phyloP scores from a whole-genome alignment of 2,797 vertebrate genomes.

The Anguilla megastoma region DNA sequence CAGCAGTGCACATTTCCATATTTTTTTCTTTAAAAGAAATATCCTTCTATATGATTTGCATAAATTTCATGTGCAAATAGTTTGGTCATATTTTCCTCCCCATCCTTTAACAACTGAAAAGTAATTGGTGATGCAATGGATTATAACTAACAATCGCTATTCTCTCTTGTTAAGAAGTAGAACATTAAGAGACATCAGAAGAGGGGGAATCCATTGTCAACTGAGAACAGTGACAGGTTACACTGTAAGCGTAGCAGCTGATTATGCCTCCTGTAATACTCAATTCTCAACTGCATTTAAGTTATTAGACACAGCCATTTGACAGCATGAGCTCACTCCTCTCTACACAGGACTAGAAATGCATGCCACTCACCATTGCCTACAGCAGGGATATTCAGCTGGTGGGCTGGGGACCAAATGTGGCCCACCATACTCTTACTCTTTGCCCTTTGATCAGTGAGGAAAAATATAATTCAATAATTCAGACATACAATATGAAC shows the following conservation, averaged over 20 bases:
- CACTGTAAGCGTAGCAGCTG: not conserved
- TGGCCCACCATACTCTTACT: not conserved
- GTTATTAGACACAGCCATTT: slow-evolving; percentile 47
- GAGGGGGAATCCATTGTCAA: slow-evolving; percentile 50
- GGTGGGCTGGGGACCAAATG: not conserved
- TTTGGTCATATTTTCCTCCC: slow-evolving; percentile 21
- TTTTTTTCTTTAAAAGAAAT: slow-evolving; percentile 7
- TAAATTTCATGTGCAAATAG: slow-evolving; percentile 11
- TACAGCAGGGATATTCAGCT: not conserved
- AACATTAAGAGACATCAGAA: slow-evolving; percentile 51
- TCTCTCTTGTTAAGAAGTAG: slow-evolving; percentile 42
- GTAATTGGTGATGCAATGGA: slow-evolving; percentile 27
- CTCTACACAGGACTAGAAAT: slow-evolving; percentile 36
- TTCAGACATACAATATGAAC: too few species aligned
- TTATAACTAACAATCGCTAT: slow-evolving; percentile 20
- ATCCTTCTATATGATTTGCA: slow-evolving; percentile 29
- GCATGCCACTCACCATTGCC: not conserved
- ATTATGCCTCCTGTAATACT: not conserved
- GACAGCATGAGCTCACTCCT: slow-evolving; percentile 43
- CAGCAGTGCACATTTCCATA: slow-evolving; percentile 30
- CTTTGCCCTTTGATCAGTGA: not conserved
- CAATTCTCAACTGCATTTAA: slow-evolving; percentile 26
- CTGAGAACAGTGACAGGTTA: slow-evolving; percentile 27
- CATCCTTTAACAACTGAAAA: slow-evolving; percentile 21
- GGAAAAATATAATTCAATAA: too few species aligned